Evolutionary conservation across 1,140 invertebrate genomes (phyloP).

Genomic region (Pomacea maculata): DNA sequence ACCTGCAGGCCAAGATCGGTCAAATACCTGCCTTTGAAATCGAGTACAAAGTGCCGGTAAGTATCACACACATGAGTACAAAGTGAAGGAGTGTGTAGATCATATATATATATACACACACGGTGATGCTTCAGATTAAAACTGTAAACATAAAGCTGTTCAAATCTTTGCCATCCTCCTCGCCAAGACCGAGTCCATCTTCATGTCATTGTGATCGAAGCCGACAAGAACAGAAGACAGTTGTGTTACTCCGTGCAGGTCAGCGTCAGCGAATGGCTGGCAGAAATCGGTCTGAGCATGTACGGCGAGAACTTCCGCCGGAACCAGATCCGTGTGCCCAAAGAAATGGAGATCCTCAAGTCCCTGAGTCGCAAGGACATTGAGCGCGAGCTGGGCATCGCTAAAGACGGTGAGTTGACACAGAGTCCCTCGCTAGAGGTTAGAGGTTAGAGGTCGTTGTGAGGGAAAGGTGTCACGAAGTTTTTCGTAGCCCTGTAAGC

Average conservation of each 20-base stretch:
- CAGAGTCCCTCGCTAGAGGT: too few species aligned
- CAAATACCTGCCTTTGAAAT: constrained; percentile 47
- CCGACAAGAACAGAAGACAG: background rate
- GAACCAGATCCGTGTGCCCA: constrained; percentile 40
- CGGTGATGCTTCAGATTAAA: too few species aligned
- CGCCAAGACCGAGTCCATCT: too few species aligned
- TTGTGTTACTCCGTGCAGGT: constrained; percentile 24
- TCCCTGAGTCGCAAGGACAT: constrained; percentile 40
- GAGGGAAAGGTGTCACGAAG: too few species aligned
- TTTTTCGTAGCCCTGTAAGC: too few species aligned
- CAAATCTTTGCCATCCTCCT: background rate
- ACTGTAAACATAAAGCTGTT: too few species aligned
- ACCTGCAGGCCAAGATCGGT: constrained; percentile 37
- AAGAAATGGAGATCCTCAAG: constrained; percentile 50
- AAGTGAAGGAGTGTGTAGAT: too few species aligned
- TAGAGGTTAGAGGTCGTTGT: too few species aligned
- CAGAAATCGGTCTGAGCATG: constrained; percentile 42
- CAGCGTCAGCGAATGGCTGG: constrained; percentile 43
- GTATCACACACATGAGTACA: background rate
- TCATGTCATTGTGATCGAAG: background rate
- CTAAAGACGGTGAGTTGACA: constrained; percentile 40
- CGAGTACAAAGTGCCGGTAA: constrained; percentile 51
- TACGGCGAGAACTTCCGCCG: constrained; percentile 46
- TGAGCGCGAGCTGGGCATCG: constrained; percentile 46
- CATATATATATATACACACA: background rate